phyloP scores from a whole-genome alignment of 2,888 invertebrate genomes.

The Archaeoteleia sp. region DNA sequence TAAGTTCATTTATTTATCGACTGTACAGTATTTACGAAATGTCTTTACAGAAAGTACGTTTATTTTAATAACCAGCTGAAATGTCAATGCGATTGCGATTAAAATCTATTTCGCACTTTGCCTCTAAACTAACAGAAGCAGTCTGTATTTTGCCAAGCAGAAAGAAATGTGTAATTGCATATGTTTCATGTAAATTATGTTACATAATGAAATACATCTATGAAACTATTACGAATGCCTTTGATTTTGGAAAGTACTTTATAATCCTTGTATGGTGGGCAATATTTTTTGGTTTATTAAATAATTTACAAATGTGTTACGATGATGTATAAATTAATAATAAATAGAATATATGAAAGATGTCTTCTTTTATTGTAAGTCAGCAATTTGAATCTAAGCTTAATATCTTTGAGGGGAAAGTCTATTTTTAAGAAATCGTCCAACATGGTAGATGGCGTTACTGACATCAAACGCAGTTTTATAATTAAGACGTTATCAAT shows the following conservation, averaged over 20 bases:
- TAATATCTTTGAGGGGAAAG: no score
- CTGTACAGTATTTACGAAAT: constrained; percentile 48
- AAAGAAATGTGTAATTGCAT: constrained; percentile 39
- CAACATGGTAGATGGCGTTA: no score
- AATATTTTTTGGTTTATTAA: no score
- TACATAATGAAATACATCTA: constrained; percentile 49
- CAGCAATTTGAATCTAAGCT: no score
- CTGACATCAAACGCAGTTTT: no score
- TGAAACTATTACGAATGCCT: constrained; percentile 34
- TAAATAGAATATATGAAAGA: no score
- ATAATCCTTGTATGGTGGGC: background rate
- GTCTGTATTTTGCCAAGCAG: constrained; percentile 32
- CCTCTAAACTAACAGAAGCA: constrained; percentile 35
- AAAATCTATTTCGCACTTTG: constrained; percentile 22
- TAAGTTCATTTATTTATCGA: constrained; percentile 35
- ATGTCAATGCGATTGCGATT: constrained; percentile 26
- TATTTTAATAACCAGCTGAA: constrained; percentile 27
- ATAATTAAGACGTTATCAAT: no score
- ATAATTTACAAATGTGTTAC: no score
- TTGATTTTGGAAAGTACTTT: no score
- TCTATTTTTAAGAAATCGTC: no score
- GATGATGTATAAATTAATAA: no score
- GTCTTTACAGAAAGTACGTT: constrained; percentile 28
- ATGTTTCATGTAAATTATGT: constrained; percentile 52
- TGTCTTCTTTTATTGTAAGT: no score